A percentile compares a stretch with the other conserved stretches of the same genome.
These are phyloP conservation scores for Xiphorhynchus erythropygius DNA, from an alignment of 2,797 vertebrate genomes.

Conservation along the genomic window DNA sequence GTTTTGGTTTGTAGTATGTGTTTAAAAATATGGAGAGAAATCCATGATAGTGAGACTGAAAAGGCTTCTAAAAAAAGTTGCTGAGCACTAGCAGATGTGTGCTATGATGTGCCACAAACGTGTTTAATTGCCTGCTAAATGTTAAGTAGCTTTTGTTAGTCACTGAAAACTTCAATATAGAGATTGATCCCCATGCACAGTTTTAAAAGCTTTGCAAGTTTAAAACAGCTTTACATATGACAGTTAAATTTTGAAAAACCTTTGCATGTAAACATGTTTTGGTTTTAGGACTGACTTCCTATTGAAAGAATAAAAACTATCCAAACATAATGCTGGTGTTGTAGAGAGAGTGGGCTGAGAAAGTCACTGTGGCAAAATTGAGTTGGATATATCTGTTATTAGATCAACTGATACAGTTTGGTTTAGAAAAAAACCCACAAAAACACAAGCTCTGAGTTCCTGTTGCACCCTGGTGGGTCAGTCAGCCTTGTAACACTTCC, in stretches of 20 bases:
- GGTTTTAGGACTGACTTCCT: background rate
- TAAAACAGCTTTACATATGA: background rate
- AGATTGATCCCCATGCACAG: background rate
- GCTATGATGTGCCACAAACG: background rate
- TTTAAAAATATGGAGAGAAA: background rate
- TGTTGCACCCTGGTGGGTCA: background rate
- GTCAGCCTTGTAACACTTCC: background rate
- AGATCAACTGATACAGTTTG: background rate
- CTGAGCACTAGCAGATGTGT: background rate
- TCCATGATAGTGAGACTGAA: background rate
- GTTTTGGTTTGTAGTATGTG: background rate
- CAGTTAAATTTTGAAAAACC: background rate
- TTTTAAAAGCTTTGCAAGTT: background rate
- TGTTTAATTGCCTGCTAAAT: background rate
- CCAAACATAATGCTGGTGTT: background rate
- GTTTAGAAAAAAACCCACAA: background rate
- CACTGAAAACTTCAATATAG: background rate
- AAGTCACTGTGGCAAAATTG: background rate
- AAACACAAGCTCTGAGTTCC: background rate
- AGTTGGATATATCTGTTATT: background rate
- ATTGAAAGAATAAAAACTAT: background rate
- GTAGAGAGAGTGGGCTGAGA: background rate
- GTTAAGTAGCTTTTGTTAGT: background rate
- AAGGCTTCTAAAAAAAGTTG: background rate
- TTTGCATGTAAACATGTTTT: background rate